Base-by-base conservation (phyloP, 2,113 vertebrate species). In the Pterocles gutturalis region DNA sequence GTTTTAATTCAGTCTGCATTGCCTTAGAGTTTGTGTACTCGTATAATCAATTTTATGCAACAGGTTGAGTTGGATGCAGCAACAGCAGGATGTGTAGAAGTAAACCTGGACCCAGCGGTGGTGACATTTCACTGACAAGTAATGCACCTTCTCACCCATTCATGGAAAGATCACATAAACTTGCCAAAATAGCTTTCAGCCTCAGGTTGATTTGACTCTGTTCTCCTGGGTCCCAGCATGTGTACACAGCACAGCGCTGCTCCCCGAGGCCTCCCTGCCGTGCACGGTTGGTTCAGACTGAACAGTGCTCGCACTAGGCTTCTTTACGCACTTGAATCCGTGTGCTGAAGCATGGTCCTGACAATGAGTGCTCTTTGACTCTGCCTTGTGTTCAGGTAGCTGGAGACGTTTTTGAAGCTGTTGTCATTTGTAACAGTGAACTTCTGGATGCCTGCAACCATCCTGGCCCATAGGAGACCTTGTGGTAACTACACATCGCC, bases 141-240 rank as follows among this genome's bases (percentile, higher is more conserved):
- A 54, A 54, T 3, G 1, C 21, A 45, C 46, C 15, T 43, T 60
- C 34, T 36, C 5, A 2, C 21, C 43, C 61, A 14, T 84, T 79
- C 61, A n/a, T 1, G 16, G 65, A 76, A 89, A 78, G 83, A 89
- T 96, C 89, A 69, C 57, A 13, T 78, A 82, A 93, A 93, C 94
- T 82, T 94, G 48, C 38, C 51, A 70, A 45, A 83, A 15, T 4
- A 53, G 25, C 34, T 85, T 82, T 87, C 45, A 41, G 72, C 60
- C 89, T 78, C 83, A 87, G 34, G 36, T 89, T 36, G 6, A 1
- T 73, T 70, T 81, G 25, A 58, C 34, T 82, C 36, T 46, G 19
- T 90, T 76, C 60, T 64, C 45, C 31, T 25, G 49, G 10, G 31
- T 24, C 33, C 38, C 51, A n/a, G 38, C 4, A 2, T 9, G 10